Evolutionary conservation across 1,140 invertebrate species (phyloP), one percentile per base, ranked within the genome.

Genomic region (Drosophila trapezifrons): DNA sequence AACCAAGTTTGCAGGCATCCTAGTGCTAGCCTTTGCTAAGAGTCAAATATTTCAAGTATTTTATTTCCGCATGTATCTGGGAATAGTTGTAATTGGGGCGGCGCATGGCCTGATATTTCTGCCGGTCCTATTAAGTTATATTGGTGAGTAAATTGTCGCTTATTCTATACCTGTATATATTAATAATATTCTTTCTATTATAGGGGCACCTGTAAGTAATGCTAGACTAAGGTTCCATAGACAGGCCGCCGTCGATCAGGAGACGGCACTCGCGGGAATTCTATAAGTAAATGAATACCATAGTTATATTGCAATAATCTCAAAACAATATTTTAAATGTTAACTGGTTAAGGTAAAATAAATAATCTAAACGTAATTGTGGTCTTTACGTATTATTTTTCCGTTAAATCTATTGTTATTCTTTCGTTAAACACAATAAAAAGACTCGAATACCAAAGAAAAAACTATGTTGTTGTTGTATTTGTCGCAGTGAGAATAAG

Each of bases 11-110:
- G 97, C 96, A 42, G 98, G 98, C 45, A 98, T 99, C 87, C 94
- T 98, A 56, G 97, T 99, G 32, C 93, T 99, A 51, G 98, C 95
- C 8, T 99, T 99, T 92, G 98, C 98, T 1, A 98, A 99, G 91
- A 98, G 97, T 74, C 98, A 99, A 94, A 97, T 99, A 52, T 99
- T 99, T 93, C 94, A 96, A 94, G 96, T 99, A 81, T 99, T 98
- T 93, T 99, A 99, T 94, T 99, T 99, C 93, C 95, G 98, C 77
- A 99, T 99, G 98, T 99, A 99, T 93, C 93, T 99, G 82, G 97
- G 97, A 52, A 99, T 99, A 81, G 98, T 99, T 35, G 77, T 99
- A 43, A 97, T 98, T 92, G 98, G 98, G 40, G 98, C 98, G n/a
- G 95, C 96, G 5, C 98, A 99, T 93, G 98, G 98, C 27, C 94